Base-by-base conservation (phyloP, 2,797 vertebrate species). In the Loriculus beryllinus region DNA sequence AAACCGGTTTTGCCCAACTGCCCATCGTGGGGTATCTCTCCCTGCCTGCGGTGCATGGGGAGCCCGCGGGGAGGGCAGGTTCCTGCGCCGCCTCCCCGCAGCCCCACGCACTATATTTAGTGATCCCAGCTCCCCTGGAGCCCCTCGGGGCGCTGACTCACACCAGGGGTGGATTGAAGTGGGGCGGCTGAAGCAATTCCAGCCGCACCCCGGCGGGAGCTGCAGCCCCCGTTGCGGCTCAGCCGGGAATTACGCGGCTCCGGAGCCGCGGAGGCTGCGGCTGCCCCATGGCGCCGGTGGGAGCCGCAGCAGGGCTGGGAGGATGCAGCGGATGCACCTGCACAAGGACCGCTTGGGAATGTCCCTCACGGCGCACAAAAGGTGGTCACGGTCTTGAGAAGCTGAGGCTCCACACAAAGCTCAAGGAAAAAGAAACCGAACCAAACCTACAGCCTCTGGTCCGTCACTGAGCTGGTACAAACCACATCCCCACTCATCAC, bases 161-260 rank as follows among this genome's bases (percentile, higher is more conserved):
- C 3, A 2, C 1, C 18, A 10, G 86, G 14, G 86, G 57, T 42
- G 82, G 79, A 95, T 95, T 35, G 86, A 95, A 96, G 91, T 20
- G 5, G 64, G 88, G 74, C 9, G 90, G 95, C 91, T 93, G 94
- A 51, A n/a, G 93, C 95, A 88, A 94, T 91, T 5, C 7, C 94
- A 56, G 88, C 95, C 95, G 71, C 93, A 62, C 89, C 95, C 95
- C 23, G 42, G 92, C 82, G 74, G 93, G n/a, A 79, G 82, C 88
- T 82, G 92, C 92, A 84, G 95, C 95, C 92, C 90, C 94, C 92
- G 67, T 90, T 25, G 63, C 3, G 13, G 54, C 54, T 56, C 21
- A 23, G 54, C 54, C n/a, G 21, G 54, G 54, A 56, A 56, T 56
- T 56, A 56, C n/a, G 54, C 54, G n/a, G 54, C 54, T 56, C 54